phyloP scores from a whole-genome alignment of 2,113 vertebrate genomes.

The Anguilla japonica region DNA sequence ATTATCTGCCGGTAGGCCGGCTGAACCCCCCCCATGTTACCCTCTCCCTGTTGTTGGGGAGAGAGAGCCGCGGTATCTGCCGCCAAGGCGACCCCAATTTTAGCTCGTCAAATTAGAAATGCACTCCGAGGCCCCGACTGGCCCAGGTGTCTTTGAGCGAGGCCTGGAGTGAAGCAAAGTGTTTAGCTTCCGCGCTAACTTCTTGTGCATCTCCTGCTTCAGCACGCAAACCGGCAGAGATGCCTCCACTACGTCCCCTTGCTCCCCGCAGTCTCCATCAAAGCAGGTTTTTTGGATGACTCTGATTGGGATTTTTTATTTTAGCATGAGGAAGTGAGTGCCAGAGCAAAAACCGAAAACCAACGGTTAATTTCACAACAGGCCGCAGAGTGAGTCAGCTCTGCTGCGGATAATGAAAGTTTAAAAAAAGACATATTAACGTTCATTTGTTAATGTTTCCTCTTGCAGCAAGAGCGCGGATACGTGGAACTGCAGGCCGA shows the following conservation, averaged over 20 bases:
- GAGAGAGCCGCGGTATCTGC: neutral
- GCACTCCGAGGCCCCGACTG: slow-evolving; percentile 19
- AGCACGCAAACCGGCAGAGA: neutral
- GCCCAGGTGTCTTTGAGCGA: slow-evolving; percentile 41
- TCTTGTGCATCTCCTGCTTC: neutral
- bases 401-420: neutral
- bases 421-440: neutral
- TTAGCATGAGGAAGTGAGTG: neutral
- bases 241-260: no score
- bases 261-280: neutral
- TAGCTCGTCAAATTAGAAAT: neutral
- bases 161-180: slow-evolving; percentile 6
- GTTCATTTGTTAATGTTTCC: neutral
- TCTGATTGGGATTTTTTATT: neutral
- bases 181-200: neutral
- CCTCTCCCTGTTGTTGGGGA: neutral
- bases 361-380: slow-evolving; percentile 20
- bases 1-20: neutral
- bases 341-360: neutral
- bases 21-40: neutral
- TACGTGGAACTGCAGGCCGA: neutral
- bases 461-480: neutral
- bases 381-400: slow-evolving; percentile 19
- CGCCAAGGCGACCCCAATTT: neutral
- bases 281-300: slow-evolving; percentile 13